Conservation (phyloP, 2,888 invertebrate species). For the Anarsia innoxiella region DNA sequence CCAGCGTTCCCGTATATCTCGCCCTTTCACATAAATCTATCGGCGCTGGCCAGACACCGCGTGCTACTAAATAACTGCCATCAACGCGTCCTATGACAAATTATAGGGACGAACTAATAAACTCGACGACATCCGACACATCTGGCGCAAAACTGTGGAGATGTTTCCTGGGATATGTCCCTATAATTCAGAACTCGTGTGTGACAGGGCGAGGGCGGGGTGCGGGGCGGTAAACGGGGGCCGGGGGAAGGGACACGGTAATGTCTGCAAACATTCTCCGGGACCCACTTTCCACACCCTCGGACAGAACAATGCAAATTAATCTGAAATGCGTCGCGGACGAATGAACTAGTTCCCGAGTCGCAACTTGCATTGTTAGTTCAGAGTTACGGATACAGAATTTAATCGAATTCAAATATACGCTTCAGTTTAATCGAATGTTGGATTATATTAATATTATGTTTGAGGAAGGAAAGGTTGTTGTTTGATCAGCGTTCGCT, state of each 20-base stretch:
- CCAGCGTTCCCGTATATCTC: constrained; percentile 16
- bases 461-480: constrained; percentile 8
- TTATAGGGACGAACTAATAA: constrained; percentile 48
- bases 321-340: constrained; percentile 9
- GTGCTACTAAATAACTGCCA: constrained; percentile 51
- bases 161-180: constrained; percentile 19
- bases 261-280: constrained; percentile 49
- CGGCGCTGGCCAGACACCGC: constrained; percentile 24
- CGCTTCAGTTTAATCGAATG: constrained; percentile 3
- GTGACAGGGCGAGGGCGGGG: constrained; percentile 15
- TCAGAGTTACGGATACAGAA: constrained; percentile 2
- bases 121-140: constrained; percentile 46
- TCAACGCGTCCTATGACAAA: constrained; percentile 60
- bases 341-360: constrained; percentile 9
- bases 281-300: constrained; percentile 22
- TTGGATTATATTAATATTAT: constrained; percentile 8
- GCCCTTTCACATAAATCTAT: constrained; percentile 22
- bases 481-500: constrained; percentile 9
- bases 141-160: constrained; percentile 46
- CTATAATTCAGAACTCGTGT: constrained; percentile 9
- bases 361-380: constrained; percentile 7
- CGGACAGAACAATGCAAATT: constrained; percentile 11
- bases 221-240: constrained; percentile 15
- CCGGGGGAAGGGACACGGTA: constrained; percentile 24
- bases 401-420: constrained; percentile 8